phyloP scores from a whole-genome alignment of 2,797 vertebrate genomes.

The Babyrousa celebensis region DNA sequence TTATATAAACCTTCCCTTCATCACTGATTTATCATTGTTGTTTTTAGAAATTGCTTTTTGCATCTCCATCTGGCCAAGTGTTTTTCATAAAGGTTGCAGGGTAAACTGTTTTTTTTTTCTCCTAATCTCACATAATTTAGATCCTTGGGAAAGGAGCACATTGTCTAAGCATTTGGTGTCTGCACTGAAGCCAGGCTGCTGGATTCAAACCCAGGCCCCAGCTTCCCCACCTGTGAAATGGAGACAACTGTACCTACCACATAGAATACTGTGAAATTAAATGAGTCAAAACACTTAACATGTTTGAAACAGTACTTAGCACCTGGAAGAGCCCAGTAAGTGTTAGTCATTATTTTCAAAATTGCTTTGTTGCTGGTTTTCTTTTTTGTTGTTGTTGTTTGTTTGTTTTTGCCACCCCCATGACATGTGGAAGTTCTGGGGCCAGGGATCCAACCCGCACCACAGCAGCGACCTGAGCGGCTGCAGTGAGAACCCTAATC shows the following conservation, averaged over 20 bases:
- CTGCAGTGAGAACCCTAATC: too few species aligned
- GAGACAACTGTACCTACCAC: neutral
- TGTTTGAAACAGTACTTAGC: neutral
- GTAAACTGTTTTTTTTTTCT: constrained; percentile 77
- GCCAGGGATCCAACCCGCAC: too few species aligned
- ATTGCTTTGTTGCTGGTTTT: neutral
- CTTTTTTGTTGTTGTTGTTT: too few species aligned
- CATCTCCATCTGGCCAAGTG: constrained; percentile 82
- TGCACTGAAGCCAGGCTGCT: neutral
- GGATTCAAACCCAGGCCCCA: neutral
- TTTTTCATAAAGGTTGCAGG: constrained; percentile 82
- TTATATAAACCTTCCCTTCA: constrained; percentile 82
- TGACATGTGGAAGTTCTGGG: too few species aligned
- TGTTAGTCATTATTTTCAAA: constrained; percentile 6
- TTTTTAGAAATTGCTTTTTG: constrained; percentile 85
- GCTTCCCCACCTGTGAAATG: neutral
- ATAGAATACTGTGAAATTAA: neutral
- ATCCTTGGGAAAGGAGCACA: neutral
- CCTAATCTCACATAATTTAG: constrained; percentile 76
- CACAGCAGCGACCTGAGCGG: too few species aligned
- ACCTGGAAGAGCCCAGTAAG: neutral
- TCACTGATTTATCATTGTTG: constrained; percentile 85
- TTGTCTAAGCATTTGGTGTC: neutral
- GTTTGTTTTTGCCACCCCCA: too few species aligned
- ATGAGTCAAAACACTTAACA: neutral